phyloP scores from a whole-genome alignment of 2,113 vertebrate genomes.

The Zosterops borbonicus region DNA sequence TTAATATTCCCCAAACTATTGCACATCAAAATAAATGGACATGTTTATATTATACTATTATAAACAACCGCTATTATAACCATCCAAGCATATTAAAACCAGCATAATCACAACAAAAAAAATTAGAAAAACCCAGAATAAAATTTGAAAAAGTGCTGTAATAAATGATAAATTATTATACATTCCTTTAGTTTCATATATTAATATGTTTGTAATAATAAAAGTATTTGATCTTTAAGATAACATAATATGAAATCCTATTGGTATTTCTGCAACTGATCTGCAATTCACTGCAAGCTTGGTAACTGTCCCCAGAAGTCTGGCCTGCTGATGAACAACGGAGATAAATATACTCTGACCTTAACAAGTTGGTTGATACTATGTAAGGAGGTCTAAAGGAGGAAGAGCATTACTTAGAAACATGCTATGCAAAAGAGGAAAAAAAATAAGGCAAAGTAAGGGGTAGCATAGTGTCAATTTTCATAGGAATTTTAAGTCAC shows the following conservation, averaged over 20 bases:
- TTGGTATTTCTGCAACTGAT: not conserved
- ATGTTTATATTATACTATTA: not conserved
- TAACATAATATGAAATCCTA: not conserved
- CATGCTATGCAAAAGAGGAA: not conserved
- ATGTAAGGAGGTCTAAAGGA: not conserved
- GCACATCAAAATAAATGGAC: not conserved
- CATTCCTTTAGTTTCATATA: not conserved
- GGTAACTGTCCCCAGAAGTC: not conserved
- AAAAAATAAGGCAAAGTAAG: not conserved
- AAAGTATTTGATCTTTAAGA: not conserved
- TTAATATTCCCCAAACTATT: not conserved
- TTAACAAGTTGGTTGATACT: not conserved
- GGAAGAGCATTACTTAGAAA: not conserved
- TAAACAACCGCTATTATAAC: not conserved
- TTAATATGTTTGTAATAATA: not conserved
- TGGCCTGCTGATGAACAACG: not conserved
- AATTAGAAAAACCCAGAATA: rapidly evolving
- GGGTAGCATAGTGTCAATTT: not conserved
- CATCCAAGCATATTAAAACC: not conserved
- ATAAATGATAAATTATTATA: not conserved
- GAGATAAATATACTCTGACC: not conserved
- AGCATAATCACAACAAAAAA: not conserved
- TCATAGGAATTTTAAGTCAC: not conserved
- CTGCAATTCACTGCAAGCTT: not conserved
- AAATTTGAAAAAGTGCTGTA: not conserved